Base-by-base conservation (phyloP, 2,888 invertebrate genomes). In the Pseudanteris insignis region DNA sequence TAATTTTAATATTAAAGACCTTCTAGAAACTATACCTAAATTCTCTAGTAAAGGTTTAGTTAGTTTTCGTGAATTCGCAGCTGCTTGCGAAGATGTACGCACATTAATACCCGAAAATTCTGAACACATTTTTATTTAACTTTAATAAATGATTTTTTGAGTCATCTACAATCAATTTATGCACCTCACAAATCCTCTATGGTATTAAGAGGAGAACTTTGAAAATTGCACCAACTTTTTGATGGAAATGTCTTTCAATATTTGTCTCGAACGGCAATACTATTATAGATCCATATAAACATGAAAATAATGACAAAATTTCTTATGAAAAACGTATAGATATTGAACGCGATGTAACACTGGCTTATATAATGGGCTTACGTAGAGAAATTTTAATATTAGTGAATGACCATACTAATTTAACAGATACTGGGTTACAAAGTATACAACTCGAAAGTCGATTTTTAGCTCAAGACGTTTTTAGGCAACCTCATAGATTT, bases 241-340 rank as follows among this genome's bases (percentile, higher is more conserved):
- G 10, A 55, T 1, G 40, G 47, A 34, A 24, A 40, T 4, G 55
- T 57, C 4, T 34, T 47, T 5, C 14, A n/a, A 6, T 57, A 57
- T n/a, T 11, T 48, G 6, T 34, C 6, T 11, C 11, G 55, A 7
- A n/a, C 47, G 55, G 55, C 1, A 34, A 40, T 10, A 3, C 29
- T 0, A 48, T 57, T 1, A 7, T 36, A 2, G 47, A 47, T 2
- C 36, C 55, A 4, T 57, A 14, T 4, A 47, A 48, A 36, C 25
- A 6, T 5, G 47, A 57, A 12, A 40, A 57, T 14, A 6, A 25
- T 0, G 30, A 48, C 10, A 3, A 1, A 0, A 57, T 57, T 2
- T 10, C 34, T 0, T 2, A 24, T 6, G 14, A 2, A 0, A 13
- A 41, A 36, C 15, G 13, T 10, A 2, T n/a, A 10, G 47, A 48